phyloP scores from a whole-genome alignment of 2,888 invertebrate species.

The Cryptus armator region DNA sequence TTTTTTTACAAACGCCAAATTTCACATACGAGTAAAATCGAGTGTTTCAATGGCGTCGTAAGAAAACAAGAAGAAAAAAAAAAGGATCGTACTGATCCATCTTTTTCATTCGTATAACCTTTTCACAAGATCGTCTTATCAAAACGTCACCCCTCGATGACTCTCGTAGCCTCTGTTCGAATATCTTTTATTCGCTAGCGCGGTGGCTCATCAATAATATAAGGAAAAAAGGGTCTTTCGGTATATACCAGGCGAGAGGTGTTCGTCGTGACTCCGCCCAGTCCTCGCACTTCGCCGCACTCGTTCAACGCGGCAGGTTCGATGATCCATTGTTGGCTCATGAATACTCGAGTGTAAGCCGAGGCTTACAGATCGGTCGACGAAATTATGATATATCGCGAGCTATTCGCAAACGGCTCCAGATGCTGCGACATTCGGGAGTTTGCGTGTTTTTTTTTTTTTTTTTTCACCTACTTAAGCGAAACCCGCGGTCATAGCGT shows the following conservation, averaged over 20 bases:
- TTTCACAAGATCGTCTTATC: neutral
- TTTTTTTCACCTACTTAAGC: slow-evolving; percentile 42
- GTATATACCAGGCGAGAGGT: slow-evolving; percentile 44
- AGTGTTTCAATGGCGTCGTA: neutral
- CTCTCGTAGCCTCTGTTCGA: slow-evolving; percentile 20
- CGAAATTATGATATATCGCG: slow-evolving; percentile 81
- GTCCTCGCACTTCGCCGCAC: slow-evolving; percentile 76
- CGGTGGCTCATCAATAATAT: slow-evolving; percentile 78
- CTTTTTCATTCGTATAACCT: slow-evolving; percentile 8
- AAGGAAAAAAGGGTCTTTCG: slow-evolving; percentile 65
- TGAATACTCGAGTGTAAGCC: slow-evolving; percentile 76
- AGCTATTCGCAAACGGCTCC: slow-evolving; percentile 41
- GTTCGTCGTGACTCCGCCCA: slow-evolving; percentile 76
- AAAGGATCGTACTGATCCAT: slow-evolving; percentile 22
- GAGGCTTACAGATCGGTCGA: slow-evolving; percentile 66
- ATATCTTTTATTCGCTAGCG: slow-evolving; percentile 55
- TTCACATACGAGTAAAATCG: too few species aligned
- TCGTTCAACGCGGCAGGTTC: slow-evolving; percentile 78
- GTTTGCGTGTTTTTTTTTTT: neutral
- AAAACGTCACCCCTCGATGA: slow-evolving; percentile 9
- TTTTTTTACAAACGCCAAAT: neutral
- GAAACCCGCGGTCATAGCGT: slow-evolving; percentile 47
- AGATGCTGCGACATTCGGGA: slow-evolving; percentile 47
- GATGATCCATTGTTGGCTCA: slow-evolving; percentile 79
- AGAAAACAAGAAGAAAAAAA: neutral